Base-by-base conservation (phyloP, 2,888 invertebrate species). In the Meteorus colon region DNA sequence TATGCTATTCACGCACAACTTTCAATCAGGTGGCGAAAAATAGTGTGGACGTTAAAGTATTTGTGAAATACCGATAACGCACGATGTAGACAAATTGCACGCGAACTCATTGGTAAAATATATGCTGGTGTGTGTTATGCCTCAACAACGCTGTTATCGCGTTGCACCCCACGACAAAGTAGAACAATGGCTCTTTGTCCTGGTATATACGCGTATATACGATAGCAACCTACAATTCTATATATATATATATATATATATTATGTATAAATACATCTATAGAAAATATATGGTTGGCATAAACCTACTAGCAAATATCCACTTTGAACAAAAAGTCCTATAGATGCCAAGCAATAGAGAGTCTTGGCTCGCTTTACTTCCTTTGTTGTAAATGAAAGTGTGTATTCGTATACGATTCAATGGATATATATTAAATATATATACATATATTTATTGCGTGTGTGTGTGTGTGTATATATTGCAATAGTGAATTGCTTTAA, bases 121-220 rank as follows among this genome's bases (percentile, higher is more conserved):
- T 27, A 62, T 14, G 31, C 41, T 19, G 1, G 55, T 55, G 19
- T 55, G n/a, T 19, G 8, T 19, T 55, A 55, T 55, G n/a, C 55
- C 19, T 55, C 55, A 55, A 55, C 72, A 45, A 24, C 51, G 27
- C 48, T 37, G 70, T 62, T 72, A 72, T 72, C 72, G 62, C 70
- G 41, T 70, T 72, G 62, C 72, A 72, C 72, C 72, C 72, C 72
- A 72, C 72, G 63, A 62, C 63, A 72, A 72, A 72, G 48, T 63
- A 72, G 72, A 72, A 72, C 72, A 72, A 72, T 72, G 63, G 72
- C 27, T 72, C 72, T 72, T 72, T 72, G 72, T 72, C 72, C 63
- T 72, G n/a, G 55, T 55, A 55, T 48, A 48, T 55, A 72, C 72
- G 72, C 62, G 59, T 29, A 19, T 31, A n/a, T 48, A 63, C 72